Conservation (phyloP, 2,888 invertebrate species). For the Cerceris ruficornis region DNA sequence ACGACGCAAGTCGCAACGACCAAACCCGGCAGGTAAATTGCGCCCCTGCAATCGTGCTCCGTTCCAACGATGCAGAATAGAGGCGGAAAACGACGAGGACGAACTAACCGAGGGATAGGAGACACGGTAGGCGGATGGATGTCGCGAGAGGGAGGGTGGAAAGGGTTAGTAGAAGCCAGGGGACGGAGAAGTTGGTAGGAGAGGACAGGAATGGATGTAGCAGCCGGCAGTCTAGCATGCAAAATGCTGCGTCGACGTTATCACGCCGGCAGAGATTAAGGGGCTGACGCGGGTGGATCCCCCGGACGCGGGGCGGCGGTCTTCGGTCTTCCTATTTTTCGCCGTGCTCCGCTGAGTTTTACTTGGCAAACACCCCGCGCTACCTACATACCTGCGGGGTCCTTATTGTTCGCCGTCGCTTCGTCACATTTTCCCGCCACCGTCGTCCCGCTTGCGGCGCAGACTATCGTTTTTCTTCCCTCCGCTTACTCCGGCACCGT, state of each 20-base stretch:
- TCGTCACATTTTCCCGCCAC: conserved; percentile 49
- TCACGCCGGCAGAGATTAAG: conserved; percentile 77
- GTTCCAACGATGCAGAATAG: conserved; percentile 16
- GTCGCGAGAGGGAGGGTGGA: conserved; percentile 2
- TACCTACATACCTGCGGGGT: conserved; percentile 58
- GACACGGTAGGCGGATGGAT: conserved; percentile 15
- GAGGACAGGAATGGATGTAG: conserved; percentile 65
- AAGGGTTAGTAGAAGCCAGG: conserved; percentile 15
- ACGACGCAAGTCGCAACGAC: conserved; percentile 15
- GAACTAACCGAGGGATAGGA: conserved; percentile 16
- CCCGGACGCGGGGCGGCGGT: conserved; percentile 59
- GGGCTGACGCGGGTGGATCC: conserved; percentile 77
- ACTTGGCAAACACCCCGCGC: conserved; percentile 75
- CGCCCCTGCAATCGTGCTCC: conserved; percentile 10
- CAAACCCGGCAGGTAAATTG: conserved; percentile 49
- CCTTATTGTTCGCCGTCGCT: conserved; percentile 70
- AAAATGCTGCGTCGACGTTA: conserved; percentile 80
- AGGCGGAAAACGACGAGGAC: conserved; percentile 21
- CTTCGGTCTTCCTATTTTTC: conserved; percentile 75
- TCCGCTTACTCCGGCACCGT: conserved; percentile 10
- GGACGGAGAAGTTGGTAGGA: conserved; percentile 9
- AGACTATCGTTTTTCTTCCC: conserved; percentile 42
- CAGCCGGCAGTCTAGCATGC: conserved; percentile 75
- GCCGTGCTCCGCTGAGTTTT: conserved; percentile 77
- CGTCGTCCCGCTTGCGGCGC: conserved; percentile 25